A percentile compares a stretch with the other conserved stretches of the same genome.
Evolutionary conservation across 2,113 vertebrate genomes (phyloP).

Genomic region (Bolborhynchus lineola): DNA sequence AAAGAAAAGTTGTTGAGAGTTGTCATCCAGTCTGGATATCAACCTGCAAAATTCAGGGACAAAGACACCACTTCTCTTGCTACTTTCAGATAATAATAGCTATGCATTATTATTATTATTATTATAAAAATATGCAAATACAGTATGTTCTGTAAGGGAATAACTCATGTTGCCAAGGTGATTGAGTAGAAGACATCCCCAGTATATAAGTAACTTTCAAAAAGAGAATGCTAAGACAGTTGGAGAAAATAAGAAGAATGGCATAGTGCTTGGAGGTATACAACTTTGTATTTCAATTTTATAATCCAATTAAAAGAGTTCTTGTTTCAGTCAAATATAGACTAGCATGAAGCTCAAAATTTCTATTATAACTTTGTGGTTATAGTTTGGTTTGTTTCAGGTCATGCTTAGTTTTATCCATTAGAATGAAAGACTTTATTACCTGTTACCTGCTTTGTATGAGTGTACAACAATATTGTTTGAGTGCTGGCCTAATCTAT

Average conservation of each 20-base stretch:
- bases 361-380: not conserved
- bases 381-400: not conserved
- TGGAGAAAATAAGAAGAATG: not conserved
- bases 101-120: not conserved
- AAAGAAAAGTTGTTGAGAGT: not conserved
- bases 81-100: constrained; percentile 23
- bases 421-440: not conserved
- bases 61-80: not conserved
- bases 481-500: not conserved
- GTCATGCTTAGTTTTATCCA: not conserved
- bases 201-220: constrained; percentile 3
- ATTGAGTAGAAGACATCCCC: not conserved
- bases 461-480: not conserved
- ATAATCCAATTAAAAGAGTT: not conserved
- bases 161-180: constrained; percentile 46
- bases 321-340: not conserved
- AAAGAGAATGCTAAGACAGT: not conserved
- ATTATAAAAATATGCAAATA: not conserved
- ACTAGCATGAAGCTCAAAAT: not conserved
- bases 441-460: not conserved
- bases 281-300: not conserved
- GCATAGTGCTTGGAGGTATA: not conserved
- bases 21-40: not conserved
- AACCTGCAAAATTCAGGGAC: constrained; percentile 6
- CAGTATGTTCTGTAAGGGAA: not conserved